Evolutionary conservation across 2,888 invertebrate genomes (phyloP), one percentile per base, ranked within the genome.

Genomic region (Eilema depressum): DNA sequence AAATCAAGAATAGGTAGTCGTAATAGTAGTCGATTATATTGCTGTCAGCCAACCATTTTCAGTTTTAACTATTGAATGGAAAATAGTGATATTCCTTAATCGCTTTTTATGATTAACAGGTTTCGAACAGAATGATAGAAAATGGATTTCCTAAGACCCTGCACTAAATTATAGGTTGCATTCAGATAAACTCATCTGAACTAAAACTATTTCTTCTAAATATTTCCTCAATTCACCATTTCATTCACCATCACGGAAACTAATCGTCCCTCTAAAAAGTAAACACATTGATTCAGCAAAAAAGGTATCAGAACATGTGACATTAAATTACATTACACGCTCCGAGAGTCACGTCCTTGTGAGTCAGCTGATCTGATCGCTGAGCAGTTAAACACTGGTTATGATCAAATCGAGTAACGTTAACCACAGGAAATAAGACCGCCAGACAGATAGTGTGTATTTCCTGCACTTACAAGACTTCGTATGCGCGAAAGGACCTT

Each of bases 381-480:
- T 41, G 63, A 73, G 75, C 71, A 69, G 70, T 77, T 81, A 85
- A 85, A 82, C 85, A 85, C 78, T 78, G 79, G 75, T 83, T 85
- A 81, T 83, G 80, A 85, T 78, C 81, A 83, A 86, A 76, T 71
- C 66, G 66, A 72, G 72, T 37, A 30, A 64, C 10, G 47, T 74
- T 75, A 72, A 83, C 74, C 84, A 78, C 86, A 91, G 91, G 92
- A 91, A 92, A 88, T 86, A 77, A 83, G 57, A 73, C 75, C 28
- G 70, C 66, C 66, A 74, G 61, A 75, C 68, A 66, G 68, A 81
- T 80, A 81, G 82, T 82, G 75, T 74, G 79, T 78, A 85, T 86
- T 93, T 92, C 91, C 91, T 89, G 88, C 85, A 88, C 84, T 87
- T 80, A 83, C 78, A 83, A 83, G 86, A 85, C 80, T 84, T 88